Conservation (phyloP, 1,140 invertebrate genomes). For the Bombus sibiricus region DNA sequence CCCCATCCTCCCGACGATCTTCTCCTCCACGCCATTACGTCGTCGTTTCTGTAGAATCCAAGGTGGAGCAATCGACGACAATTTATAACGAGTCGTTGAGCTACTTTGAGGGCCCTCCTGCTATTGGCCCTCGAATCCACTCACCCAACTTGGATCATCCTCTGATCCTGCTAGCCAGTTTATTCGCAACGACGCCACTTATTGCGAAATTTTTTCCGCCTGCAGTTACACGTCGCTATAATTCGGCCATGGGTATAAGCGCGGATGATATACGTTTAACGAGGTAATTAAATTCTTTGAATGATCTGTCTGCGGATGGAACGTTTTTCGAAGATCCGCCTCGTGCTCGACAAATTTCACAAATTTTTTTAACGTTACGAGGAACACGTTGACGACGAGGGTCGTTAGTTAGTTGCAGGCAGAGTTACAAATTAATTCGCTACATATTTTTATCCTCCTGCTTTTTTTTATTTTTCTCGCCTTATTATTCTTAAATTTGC, state of each 20-base stretch:
- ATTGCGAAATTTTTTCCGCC: neutral
- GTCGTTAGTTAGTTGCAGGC: neutral
- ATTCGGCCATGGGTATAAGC: neutral
- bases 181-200: constrained; percentile 13
- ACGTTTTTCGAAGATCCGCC: neutral
- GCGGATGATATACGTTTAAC: neutral
- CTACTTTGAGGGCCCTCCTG: constrained; percentile 60
- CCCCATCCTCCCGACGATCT: constrained; percentile 1
- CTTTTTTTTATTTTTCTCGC: neutral
- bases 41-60: constrained; percentile 40
- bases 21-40: constrained; percentile 45
- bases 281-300: constrained; percentile 39
- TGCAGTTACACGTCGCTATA: too few species aligned
- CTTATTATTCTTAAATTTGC: neutral
- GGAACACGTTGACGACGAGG: too few species aligned
- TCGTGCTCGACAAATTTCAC: neutral
- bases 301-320: too few species aligned
- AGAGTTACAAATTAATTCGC: neutral
- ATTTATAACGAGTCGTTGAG: constrained; percentile 68
- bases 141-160: constrained; percentile 41
- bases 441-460: too few species aligned
- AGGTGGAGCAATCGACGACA: constrained; percentile 58
- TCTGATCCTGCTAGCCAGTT: constrained; percentile 13
- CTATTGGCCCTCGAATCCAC: constrained; percentile 37
- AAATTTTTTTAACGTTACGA: neutral